These are phyloP conservation scores for Montipora efflorescens DNA, from an alignment of 64 coral and sea anemone species.

Conservation along the genomic window DNA sequence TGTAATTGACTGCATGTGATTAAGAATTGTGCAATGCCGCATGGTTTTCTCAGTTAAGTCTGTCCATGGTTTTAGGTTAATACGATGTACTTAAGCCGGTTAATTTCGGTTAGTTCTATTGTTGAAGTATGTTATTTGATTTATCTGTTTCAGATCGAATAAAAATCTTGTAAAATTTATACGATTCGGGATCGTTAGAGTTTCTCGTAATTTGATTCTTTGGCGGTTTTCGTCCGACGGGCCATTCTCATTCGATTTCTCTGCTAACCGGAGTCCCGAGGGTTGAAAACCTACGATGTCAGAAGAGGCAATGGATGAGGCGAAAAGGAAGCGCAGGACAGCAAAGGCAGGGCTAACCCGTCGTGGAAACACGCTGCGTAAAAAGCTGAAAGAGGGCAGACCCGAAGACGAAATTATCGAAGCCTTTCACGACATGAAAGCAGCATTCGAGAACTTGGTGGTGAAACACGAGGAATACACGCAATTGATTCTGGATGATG, in stretches of 20 bases:
- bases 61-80: too few relatives aligned
- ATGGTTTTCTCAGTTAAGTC: too few relatives aligned
- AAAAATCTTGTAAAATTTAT: neutral
- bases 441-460: conserved; percentile 43
- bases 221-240: too few relatives aligned
- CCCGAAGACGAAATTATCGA: conserved; percentile 26
- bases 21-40: too few relatives aligned
- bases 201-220: too few relatives aligned
- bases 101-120: too few relatives aligned
- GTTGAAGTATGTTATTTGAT: too few relatives aligned
- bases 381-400: conserved; percentile 36
- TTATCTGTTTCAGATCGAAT: neutral
- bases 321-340: conserved; percentile 56
- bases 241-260: too few relatives aligned
- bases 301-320: conserved; percentile 8
- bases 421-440: conserved; percentile 33
- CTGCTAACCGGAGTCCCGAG: too few relatives aligned
- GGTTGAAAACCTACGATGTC: too few relatives aligned
- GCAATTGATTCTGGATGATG: conserved; percentile 50
- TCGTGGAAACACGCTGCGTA: conserved; percentile 48
- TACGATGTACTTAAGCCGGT: neutral
- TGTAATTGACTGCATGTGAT: too few relatives aligned
- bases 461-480: conserved; percentile 57
- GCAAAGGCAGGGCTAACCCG: conserved; percentile 65
- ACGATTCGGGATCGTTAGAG: neutral